These are phyloP conservation scores for Pemphigus obesinymphae DNA, from an alignment of 1,140 invertebrate species.

Conservation along the genomic window DNA sequence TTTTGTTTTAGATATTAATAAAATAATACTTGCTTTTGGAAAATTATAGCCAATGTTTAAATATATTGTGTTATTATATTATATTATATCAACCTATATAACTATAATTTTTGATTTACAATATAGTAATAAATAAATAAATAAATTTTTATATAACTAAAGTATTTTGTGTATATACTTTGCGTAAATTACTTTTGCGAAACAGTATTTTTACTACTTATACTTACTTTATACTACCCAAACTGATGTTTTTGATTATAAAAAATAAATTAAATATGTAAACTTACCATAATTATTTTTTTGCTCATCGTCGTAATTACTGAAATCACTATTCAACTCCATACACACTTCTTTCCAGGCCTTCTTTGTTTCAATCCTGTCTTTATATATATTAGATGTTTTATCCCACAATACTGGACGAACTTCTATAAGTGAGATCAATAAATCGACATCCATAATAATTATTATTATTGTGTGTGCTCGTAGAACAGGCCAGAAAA, in stretches of 20 bases:
- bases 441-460: slow-evolving; percentile 16
- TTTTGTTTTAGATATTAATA: too few species aligned
- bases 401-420: slow-evolving; percentile 10
- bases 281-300: slow-evolving; percentile 18
- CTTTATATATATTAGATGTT: not conserved
- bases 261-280: slow-evolving; percentile 14
- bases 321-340: slow-evolving; percentile 7
- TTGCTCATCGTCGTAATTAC: slow-evolving; percentile 15
- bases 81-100: too few species aligned
- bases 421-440: not conserved
- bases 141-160: too few species aligned
- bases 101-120: too few species aligned
- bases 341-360: not conserved
- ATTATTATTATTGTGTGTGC: not conserved
- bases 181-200: too few species aligned
- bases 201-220: too few species aligned
- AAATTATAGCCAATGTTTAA: too few species aligned
- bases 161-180: too few species aligned
- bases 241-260: not conserved
- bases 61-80: too few species aligned
- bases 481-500: not conserved
- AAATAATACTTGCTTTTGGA: too few species aligned
- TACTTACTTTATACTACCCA: not conserved
- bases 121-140: too few species aligned
- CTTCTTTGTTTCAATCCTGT: not conserved